Evolutionary conservation across 2,888 invertebrate species (phyloP).

Genomic region (Spodoptera exigua): DNA sequence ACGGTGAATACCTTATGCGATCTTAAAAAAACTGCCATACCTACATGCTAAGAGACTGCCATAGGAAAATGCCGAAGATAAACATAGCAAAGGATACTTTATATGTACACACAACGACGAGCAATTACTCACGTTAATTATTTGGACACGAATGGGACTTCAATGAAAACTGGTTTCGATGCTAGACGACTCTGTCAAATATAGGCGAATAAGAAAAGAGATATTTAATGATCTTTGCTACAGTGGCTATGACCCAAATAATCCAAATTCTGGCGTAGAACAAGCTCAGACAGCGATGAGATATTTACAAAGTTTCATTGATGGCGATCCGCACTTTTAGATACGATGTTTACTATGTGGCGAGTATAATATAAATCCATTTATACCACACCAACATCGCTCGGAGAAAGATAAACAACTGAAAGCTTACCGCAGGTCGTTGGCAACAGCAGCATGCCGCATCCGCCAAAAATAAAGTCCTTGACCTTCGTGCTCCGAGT

Average conservation of each 20-base stretch:
- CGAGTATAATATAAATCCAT: conserved; percentile 54
- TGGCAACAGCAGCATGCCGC: conserved; percentile 75
- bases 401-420: conserved; percentile 67
- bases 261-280: conserved; percentile 28
- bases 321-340: conserved; percentile 52
- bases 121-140: conserved; percentile 69
- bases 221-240: conserved; percentile 15
- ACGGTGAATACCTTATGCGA: conserved; percentile 84
- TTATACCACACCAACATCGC: conserved; percentile 62
- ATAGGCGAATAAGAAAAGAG: conserved; percentile 28
- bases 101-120: conserved; percentile 63
- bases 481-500: conserved; percentile 83
- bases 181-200: conserved; percentile 43
- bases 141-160: conserved; percentile 61
- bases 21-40: conserved; percentile 73
- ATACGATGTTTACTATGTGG: conserved; percentile 69
- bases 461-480: conserved; percentile 86
- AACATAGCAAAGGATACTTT: conserved; percentile 61
- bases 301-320: conserved; percentile 51
- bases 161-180: conserved; percentile 54
- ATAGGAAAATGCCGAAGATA: conserved; percentile 74
- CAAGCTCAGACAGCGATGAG: conserved; percentile 17
- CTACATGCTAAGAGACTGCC: conserved; percentile 61
- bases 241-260: conserved; percentile 23
- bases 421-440: conserved; percentile 71